Base-by-base conservation (phyloP, 2,888 invertebrate species). In the Drosophila mettleri region DNA sequence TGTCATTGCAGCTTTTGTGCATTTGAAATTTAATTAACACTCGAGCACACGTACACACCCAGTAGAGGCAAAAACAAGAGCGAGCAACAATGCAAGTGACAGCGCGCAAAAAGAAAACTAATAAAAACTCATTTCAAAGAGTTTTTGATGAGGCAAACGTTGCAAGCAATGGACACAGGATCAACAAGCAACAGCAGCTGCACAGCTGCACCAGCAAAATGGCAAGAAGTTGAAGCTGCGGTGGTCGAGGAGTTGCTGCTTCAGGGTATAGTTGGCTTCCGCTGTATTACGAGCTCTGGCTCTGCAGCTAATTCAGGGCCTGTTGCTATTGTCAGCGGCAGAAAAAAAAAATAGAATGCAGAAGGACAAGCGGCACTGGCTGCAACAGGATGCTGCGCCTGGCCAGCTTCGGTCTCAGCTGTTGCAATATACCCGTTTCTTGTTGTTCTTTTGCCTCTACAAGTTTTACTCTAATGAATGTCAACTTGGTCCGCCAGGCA, bases 91-190 rank as follows among this genome's bases (percentile, higher is more conserved):
- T 49, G 16, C 36, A 65, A 68, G 49, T 62, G 64, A 58, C 60
- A 80, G 64, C 72, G 64, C 9, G 55, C 55, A 55, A 76, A 80
- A 29, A 61, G 63, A 76, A 4, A 83, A 80, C 84, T 80, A 85
- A 85, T 85, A 88, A 85, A 88, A 85, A 87, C 87, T 74, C 75
- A 84, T 84, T 88, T 80, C 78, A 74, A 81, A 85, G 76, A 85
- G 72, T 79, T 88, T 83, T 69, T 85, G 86, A 88, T 76, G 83
- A 82, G 76, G 41, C 63, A 67, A 55, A 52, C 18, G 48, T 55
- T 36, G 12, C 29, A 36, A 43, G 62, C 55, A 38, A 27, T 64
- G 68, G 59, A 63, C 54, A 54, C 34, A 22, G 22, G 3, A 49
- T 16, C 41, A 36, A 33, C 43, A 33, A 59, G 34, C 27, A 29